Base-by-base conservation (phyloP, 2,113 vertebrate species). In the Vombatus ursinus region DNA sequence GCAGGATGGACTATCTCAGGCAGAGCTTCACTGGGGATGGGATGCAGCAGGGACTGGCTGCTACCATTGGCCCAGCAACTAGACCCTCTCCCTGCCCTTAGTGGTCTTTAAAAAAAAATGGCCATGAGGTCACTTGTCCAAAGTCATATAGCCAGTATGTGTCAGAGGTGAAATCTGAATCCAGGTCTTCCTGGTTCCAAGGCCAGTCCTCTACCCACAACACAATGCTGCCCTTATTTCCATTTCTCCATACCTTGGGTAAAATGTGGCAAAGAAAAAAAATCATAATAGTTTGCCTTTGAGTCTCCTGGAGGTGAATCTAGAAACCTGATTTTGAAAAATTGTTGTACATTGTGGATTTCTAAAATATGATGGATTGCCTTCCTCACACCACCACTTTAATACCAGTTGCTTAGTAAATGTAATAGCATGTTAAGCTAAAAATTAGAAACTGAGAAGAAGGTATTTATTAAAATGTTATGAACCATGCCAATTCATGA, bases 301-400 rank as follows among this genome's bases (percentile, higher is more conserved):
- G 94, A 50, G 89, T 24, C 93, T 51, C 61, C 68, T 77, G 68
- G 84, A 95, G 26, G 53, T 90, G 47, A 96, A 14, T 48, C 44
- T 90, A 47, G 89, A 90, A 93, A 44, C 44, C 52, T 2, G 53
- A 23, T 90, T 90, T 90, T 68, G 6, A 22, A 77, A 37, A 77
- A 77, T 77, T 26, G 89, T 28, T 54, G 50, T 50, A n/a, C 47
- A 25, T 52, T 54, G n/a, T 7, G 48, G 52, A 26, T 93, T 93
- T 53, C 95, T 92, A 94, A 94, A 95, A 94, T 93, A 50, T 25
- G 8, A 28, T 89, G 48, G 47, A 49, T 23, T 61, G 0, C 93
- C 48, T 91, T 26, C 89, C 93, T 89, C 19, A n/a, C 90, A 31
- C 52, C n/a, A 1, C 50, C 90, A 12, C 37, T 92, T 91, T 61